A percentile compares a stretch with the other conserved stretches of the same genome.
Conservation (phyloP, 2,797 vertebrate genomes). For the Typhlichthys subterraneus region DNA sequence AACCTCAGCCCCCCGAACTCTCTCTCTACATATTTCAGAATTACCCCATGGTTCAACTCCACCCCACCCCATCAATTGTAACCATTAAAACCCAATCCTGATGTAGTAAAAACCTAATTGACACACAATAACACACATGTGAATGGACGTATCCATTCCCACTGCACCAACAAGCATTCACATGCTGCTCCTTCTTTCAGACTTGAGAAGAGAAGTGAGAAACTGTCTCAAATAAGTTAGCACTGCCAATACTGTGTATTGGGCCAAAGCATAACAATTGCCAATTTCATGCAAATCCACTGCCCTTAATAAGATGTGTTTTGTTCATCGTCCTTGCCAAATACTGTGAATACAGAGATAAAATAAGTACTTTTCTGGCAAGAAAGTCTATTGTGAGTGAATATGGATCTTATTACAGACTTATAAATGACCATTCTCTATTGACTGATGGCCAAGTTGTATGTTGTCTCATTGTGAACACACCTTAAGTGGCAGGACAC, state of each 20-base stretch:
- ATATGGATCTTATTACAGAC: conserved; percentile 33
- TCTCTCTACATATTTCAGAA: conserved; percentile 3
- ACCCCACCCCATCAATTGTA: conserved; percentile 5
- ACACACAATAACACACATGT: conserved; percentile 5
- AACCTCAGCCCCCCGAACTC: conserved; percentile 30
- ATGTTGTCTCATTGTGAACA: conserved; percentile 21
- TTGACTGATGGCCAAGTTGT: conserved; percentile 18
- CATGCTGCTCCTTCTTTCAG: background rate
- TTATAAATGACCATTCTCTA: conserved; percentile 24
- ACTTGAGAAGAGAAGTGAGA: conserved; percentile 51
- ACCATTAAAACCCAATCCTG: conserved; percentile 25
- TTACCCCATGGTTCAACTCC: background rate
- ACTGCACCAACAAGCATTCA: background rate
- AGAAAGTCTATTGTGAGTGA: conserved; percentile 19
- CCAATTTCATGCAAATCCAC: conserved; percentile 43
- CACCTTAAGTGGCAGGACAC: conserved; percentile 3
- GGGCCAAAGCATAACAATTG: conserved; percentile 39
- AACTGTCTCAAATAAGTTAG: conserved; percentile 45
- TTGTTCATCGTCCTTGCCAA: conserved; percentile 49
- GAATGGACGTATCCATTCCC: background rate
- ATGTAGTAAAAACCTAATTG: conserved; percentile 23
- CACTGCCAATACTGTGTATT: conserved; percentile 43
- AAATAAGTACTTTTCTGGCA: conserved; percentile 38
- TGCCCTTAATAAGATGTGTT: conserved; percentile 39
- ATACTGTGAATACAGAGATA: conserved; percentile 50